A percentile compares a stretch with the other conserved stretches of the same genome.
Evolutionary conservation across 2,113 vertebrate genomes (phyloP).

Genomic region (Diadophis punctatus): DNA sequence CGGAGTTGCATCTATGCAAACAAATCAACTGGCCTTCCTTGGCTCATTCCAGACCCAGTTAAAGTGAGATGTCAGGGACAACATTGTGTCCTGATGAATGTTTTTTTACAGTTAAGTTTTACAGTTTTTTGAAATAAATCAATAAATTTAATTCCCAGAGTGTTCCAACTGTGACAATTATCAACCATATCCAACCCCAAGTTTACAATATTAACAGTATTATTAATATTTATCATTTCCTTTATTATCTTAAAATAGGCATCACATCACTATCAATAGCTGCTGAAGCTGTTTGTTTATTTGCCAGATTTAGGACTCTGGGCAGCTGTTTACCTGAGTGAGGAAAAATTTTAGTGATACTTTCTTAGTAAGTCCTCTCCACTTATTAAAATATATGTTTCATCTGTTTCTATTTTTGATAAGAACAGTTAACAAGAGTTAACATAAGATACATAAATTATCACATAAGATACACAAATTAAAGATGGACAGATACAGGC

Average conservation of each 20-base stretch:
- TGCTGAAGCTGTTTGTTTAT: background rate
- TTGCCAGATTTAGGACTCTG: background rate
- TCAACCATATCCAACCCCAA: background rate
- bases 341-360: background rate
- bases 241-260: background rate
- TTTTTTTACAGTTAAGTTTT: background rate
- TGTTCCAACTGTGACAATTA: background rate
- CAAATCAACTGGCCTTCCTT: background rate
- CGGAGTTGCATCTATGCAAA: background rate
- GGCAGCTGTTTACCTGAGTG: background rate
- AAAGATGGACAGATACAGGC: background rate
- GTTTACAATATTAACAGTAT: background rate
- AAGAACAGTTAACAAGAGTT: background rate
- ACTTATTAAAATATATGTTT: background rate
- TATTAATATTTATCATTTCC: background rate
- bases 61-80: background rate
- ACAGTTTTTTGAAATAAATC: background rate
- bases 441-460: background rate
- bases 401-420: background rate
- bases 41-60: background rate
- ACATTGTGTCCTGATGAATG: background rate
- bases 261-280: background rate
- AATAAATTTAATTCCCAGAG: background rate
- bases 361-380: background rate
- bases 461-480: background rate